A percentile compares a stretch with the other conserved stretches of the same genome.
These are phyloP conservation scores for Neodiprion fabricii DNA, from an alignment of 1,140 invertebrate genomes.

Conservation along the genomic window DNA sequence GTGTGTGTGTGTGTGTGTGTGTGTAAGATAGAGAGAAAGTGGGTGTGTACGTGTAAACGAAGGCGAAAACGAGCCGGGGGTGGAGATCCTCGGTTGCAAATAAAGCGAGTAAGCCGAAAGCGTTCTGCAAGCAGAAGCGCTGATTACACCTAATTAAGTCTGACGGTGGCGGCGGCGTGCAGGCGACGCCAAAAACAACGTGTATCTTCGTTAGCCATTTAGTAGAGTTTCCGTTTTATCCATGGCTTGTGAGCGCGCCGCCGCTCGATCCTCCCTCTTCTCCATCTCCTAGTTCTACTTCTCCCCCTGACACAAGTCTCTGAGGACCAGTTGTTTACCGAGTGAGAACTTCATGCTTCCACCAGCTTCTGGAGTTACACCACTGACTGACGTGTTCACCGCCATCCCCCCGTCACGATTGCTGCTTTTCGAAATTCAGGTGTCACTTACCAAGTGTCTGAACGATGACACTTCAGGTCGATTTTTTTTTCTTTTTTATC, in stretches of 20 bases:
- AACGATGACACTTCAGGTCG: neutral
- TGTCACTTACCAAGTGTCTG: too few species aligned
- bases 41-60: neutral
- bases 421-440: too few species aligned
- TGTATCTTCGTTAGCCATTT: constrained; percentile 16
- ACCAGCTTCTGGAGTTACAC: neutral
- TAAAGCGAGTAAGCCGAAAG: neutral
- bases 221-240: neutral
- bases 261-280: too few species aligned
- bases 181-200: constrained; percentile 14
- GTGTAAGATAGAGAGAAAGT: neutral
- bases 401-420: too few species aligned
- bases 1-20: neutral
- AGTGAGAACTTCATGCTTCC: neutral
- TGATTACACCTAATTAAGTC: constrained; percentile 16
- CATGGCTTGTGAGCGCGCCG: neutral
- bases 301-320: neutral
- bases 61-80: neutral
- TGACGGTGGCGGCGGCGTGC: neutral
- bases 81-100: neutral
- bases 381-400: neutral
- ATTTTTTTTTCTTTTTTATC: constrained; percentile 1
- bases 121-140: constrained; percentile 10
- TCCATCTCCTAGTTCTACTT: too few species aligned
- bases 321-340: constrained; percentile 2